phyloP scores from a whole-genome alignment of 2,797 vertebrate species.

The Leontocebus nigricollis region DNA sequence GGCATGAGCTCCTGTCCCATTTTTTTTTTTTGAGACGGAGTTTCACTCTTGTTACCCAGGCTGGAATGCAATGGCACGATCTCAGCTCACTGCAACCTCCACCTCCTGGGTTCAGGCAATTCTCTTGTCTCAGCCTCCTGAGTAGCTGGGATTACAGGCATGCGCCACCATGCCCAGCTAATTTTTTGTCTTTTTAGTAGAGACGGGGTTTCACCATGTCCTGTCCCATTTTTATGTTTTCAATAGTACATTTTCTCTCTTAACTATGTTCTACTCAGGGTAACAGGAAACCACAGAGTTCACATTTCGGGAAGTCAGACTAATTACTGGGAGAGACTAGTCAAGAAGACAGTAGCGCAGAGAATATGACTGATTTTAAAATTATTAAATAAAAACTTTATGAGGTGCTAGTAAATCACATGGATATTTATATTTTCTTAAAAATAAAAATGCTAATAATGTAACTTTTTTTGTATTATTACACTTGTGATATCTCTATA shows the following conservation, averaged over 20 bases:
- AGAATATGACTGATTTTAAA: neutral
- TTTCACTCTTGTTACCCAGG: too few species aligned
- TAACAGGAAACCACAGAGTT: neutral
- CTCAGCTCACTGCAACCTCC: too few species aligned
- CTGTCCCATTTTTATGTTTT: neutral
- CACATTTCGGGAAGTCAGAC: neutral
- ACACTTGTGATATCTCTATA: neutral
- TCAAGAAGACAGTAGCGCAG: neutral
- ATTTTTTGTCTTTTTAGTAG: too few species aligned
- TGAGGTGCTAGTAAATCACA: neutral
- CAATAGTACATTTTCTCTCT: neutral
- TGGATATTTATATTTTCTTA: neutral
- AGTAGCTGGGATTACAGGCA: too few species aligned
- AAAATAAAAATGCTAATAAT: neutral
- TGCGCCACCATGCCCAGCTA: too few species aligned
- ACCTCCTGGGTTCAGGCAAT: too few species aligned
- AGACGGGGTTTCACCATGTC: too few species aligned
- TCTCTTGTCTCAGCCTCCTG: too few species aligned
- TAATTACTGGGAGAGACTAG: neutral
- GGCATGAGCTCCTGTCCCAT: neutral
- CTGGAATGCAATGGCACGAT: too few species aligned
- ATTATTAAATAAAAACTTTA: neutral
- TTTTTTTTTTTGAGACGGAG: neutral
- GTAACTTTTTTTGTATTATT: neutral
- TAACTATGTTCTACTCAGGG: neutral